Evolutionary conservation across 2,888 invertebrate species (phyloP).

Genomic region (Drosophila meridiana): DNA sequence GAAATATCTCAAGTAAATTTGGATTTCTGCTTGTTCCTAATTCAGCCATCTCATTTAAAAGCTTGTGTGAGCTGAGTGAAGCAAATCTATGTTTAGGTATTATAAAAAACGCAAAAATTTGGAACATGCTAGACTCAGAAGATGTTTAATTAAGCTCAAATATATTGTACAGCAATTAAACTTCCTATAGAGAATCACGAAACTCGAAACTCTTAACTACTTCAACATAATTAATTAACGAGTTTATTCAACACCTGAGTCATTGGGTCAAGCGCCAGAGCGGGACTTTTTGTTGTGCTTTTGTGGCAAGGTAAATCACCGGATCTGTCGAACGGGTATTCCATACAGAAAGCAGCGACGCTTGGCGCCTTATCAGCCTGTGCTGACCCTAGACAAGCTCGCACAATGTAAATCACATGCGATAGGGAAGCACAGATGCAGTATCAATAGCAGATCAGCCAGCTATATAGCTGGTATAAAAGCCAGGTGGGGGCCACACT

Average conservation of each 20-base stretch:
- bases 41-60: not conserved
- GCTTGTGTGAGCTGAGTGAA: not conserved
- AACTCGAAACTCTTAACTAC: not conserved
- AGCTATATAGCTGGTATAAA: constrained; percentile 35
- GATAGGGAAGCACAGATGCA: constrained; percentile 27
- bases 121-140: too few species aligned
- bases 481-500: constrained; percentile 15
- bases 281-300: not conserved
- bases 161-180: too few species aligned
- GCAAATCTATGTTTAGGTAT: too few species aligned
- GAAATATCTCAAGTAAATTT: not conserved
- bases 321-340: constrained; percentile 10
- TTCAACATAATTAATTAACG: not conserved
- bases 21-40: not conserved
- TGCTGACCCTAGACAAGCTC: not conserved
- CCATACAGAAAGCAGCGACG: not conserved
- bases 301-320: constrained; percentile 42
- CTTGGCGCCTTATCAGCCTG: constrained; percentile 11
- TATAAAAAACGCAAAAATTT: too few species aligned
- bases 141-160: too few species aligned
- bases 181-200: too few species aligned
- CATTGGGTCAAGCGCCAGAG: not conserved
- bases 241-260: not conserved
- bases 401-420: constrained; percentile 41
- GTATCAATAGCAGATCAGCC: not conserved